phyloP scores from a whole-genome alignment of 2,888 invertebrate genomes.

The Scelioninae gen. 2 region DNA sequence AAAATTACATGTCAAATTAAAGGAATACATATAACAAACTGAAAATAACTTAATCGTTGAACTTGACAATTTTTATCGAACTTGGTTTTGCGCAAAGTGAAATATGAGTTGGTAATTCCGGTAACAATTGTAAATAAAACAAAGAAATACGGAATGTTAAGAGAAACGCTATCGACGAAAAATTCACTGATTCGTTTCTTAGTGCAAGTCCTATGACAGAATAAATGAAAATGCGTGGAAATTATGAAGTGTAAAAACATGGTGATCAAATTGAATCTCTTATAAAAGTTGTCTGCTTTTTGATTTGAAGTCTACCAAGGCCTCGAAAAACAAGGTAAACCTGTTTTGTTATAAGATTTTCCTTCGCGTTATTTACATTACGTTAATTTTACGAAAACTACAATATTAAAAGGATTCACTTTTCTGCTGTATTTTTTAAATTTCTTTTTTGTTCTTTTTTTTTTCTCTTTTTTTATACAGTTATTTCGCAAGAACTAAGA shows the following conservation, averaged over 20 bases:
- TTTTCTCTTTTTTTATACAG: conserved; percentile 32
- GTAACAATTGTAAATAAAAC: conserved; percentile 37
- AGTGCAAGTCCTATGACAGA: conserved; percentile 50
- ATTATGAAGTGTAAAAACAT: conserved; percentile 24
- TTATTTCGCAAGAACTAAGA: conserved; percentile 20
- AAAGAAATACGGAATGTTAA: conserved; percentile 17
- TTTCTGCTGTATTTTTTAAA: no score
- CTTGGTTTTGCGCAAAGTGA: conserved; percentile 12
- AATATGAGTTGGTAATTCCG: conserved; percentile 12
- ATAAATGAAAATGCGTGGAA: neutral
- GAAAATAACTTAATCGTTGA: conserved; percentile 8
- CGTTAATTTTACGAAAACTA: conserved; percentile 52
- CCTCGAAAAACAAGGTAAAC: conserved; percentile 59
- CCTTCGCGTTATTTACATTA: conserved; percentile 50
- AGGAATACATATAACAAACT: neutral
- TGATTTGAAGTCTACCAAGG: conserved; percentile 56
- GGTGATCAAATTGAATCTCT: conserved; percentile 42
- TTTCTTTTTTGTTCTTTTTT: neutral
- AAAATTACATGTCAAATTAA: neutral
- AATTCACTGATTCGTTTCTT: conserved; percentile 11
- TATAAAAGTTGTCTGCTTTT: conserved; percentile 48
- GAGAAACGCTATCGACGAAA: conserved; percentile 14
- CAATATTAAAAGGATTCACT: conserved; percentile 44
- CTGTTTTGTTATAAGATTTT: conserved; percentile 41
- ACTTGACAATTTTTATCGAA: conserved; percentile 34